phyloP scores from a whole-genome alignment of 2,888 invertebrate genomes.

The Axea sp. region DNA sequence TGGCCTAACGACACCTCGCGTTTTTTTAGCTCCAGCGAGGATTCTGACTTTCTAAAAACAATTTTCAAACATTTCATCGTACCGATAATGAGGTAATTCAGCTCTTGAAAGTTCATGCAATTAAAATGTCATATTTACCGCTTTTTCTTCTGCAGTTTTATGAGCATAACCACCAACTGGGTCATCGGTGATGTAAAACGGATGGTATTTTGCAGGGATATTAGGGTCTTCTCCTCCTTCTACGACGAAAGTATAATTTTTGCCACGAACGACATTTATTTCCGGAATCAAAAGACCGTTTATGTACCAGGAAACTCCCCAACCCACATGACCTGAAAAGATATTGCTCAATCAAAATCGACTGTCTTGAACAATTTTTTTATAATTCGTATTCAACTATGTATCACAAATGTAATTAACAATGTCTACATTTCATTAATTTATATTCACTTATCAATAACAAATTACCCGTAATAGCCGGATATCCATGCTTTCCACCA shows the following conservation, averaged over 20 bases:
- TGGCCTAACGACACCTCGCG: constrained; percentile 86
- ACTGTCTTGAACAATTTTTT: no score
- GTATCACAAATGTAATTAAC: no score
- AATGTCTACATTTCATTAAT: no score
- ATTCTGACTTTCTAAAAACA: constrained; percentile 85
- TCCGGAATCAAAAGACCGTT: constrained; percentile 95
- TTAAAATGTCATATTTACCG: constrained; percentile 84
- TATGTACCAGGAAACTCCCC: constrained; percentile 97
- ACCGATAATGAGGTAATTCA: no score
- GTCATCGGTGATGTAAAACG: constrained; percentile 96
- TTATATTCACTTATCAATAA: no score
- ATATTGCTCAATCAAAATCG: no score
- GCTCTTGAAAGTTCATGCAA: no score
- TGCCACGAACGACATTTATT: constrained; percentile 92
- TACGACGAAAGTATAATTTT: constrained; percentile 91
- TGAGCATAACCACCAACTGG: constrained; percentile 93
- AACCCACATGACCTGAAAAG: constrained; percentile 92
- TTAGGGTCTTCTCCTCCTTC: constrained; percentile 92
- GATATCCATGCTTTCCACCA: constrained; percentile 85
- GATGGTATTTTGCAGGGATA: constrained; percentile 91
- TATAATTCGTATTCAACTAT: no score
- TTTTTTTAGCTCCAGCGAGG: constrained; percentile 89
- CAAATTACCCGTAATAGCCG: constrained; percentile 92
- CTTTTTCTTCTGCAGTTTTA: constrained; percentile 89
- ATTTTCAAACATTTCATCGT: no score